Evolutionary conservation across 2,113 vertebrate species (phyloP).

Genomic region (Microtus montanus): DNA sequence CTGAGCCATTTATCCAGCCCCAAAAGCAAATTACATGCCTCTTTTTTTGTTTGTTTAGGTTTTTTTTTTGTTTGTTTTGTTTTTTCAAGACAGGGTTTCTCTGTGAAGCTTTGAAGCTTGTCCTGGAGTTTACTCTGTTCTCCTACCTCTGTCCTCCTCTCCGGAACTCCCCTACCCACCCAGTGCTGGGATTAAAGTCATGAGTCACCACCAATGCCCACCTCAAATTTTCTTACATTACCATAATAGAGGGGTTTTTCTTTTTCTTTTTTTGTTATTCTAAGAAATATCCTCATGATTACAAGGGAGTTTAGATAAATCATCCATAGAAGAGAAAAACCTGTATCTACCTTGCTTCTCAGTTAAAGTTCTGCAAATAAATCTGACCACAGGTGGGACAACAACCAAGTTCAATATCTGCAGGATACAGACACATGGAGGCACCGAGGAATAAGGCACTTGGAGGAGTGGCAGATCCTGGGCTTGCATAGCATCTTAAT

Average conservation of each 20-base stretch:
- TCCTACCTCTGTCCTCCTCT: too few species aligned
- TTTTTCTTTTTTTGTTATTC: background rate
- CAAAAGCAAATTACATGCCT: too few species aligned
- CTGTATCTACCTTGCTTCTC: background rate
- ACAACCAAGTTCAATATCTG: background rate
- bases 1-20: too few species aligned
- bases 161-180: too few species aligned
- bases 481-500: background rate
- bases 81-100: too few species aligned
- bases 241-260: background rate
- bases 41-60: too few species aligned
- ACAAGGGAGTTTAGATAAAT: background rate
- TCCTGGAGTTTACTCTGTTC: too few species aligned
- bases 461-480: background rate
- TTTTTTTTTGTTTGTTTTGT: too few species aligned
- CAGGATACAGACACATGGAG: background rate
- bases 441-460: background rate
- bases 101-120: too few species aligned
- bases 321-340: background rate
- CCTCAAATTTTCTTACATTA: background rate
- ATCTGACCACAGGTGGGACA: background rate
- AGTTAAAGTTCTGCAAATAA: background rate
- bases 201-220: too few species aligned
- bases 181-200: too few species aligned
- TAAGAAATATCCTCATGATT: conserved; percentile 25